Conservation (phyloP, 2,797 vertebrate species). For the Darevskia mixta region DNA sequence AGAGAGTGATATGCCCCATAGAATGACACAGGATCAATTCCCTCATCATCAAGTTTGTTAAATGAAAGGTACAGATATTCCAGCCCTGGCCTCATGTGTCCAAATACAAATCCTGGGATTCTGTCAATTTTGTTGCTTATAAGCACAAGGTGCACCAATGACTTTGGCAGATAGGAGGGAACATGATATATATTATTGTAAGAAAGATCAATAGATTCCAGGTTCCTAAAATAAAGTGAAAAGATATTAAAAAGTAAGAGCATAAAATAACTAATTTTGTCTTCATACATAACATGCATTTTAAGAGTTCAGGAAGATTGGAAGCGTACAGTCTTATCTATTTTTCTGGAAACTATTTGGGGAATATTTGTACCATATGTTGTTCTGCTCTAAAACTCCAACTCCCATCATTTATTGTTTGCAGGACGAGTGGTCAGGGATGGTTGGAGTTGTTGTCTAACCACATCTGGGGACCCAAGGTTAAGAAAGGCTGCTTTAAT, state of each 20-base stretch:
- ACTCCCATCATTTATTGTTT: not conserved
- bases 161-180: constrained; percentile 93
- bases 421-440: not conserved
- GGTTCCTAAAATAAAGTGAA: constrained; percentile 82
- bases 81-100: constrained; percentile 93
- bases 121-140: constrained; percentile 94
- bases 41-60: constrained; percentile 90
- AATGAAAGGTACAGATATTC: constrained; percentile 96
- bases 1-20: constrained; percentile 89
- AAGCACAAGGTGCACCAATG: constrained; percentile 91
- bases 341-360: not conserved
- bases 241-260: constrained; percentile 1
- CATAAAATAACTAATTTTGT: not conserved
- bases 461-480: no score
- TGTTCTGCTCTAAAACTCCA: no score
- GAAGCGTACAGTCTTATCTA: not conserved
- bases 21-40: constrained; percentile 91
- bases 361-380: not conserved
- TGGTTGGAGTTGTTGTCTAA: no score
- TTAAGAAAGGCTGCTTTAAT: no score
- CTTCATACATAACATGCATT: constrained; percentile 12
- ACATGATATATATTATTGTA: constrained; percentile 93
- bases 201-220: constrained; percentile 96
- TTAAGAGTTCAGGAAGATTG: not conserved
- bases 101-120: constrained; percentile 95